Percentiles rank a stretch among this genome's conserved stretches.
Evolutionary conservation across 2,888 invertebrate species (phyloP).

Genomic region (Agonopterix subpropinquella): DNA sequence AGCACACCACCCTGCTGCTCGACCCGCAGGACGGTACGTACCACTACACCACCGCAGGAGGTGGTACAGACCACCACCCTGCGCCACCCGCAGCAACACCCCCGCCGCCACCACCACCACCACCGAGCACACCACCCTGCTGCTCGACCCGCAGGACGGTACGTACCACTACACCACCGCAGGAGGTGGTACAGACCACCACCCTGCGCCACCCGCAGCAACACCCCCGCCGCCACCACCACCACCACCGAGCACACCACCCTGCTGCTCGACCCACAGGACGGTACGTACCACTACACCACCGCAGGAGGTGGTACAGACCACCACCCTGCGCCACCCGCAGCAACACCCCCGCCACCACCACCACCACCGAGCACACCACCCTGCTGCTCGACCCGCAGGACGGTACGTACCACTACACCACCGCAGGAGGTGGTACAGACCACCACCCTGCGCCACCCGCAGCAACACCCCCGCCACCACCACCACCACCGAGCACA

Average conservation of each 20-base stretch:
- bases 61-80: constrained; percentile 16
- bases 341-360: constrained; percentile 39
- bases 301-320: too few species aligned
- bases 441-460: constrained; percentile 59
- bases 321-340: constrained; percentile 25
- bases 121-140: constrained; percentile 49
- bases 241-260: constrained; percentile 57
- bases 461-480: constrained; percentile 33
- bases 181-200: too few species aligned
- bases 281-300: constrained; percentile 30
- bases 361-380: constrained; percentile 55
- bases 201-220: constrained; percentile 28
- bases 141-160: constrained; percentile 60
- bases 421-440: constrained; percentile 75
- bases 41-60: too few species aligned
- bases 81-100: constrained; percentile 24
- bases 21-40: constrained; percentile 54
- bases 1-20: constrained; percentile 46
- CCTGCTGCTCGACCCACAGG: constrained; percentile 49
- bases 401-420: constrained; percentile 35
- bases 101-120: constrained; percentile 53
- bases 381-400: constrained; percentile 50
- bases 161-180: neutral
- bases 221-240: constrained; percentile 45
- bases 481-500: constrained; percentile 55